Conservation (phyloP, 1,140 invertebrate species). For the Drosophila quadrilineata region DNA sequence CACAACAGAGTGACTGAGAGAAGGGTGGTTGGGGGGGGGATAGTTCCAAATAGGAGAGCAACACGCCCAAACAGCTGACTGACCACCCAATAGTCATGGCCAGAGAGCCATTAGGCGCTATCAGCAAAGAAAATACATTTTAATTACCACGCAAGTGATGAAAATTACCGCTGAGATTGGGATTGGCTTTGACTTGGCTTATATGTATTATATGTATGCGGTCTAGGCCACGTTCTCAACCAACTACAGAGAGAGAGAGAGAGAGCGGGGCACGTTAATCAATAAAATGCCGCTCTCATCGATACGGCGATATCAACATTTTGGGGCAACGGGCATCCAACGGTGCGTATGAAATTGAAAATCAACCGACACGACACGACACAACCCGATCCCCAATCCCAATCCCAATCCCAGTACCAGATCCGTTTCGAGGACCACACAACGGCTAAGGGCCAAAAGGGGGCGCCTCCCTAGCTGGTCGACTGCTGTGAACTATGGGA, state of each 20-base stretch:
- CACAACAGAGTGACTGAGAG: background rate
- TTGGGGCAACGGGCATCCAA: conserved; percentile 58
- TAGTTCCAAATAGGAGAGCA: background rate
- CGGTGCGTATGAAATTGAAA: conserved; percentile 77
- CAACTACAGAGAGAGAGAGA: too few relatives aligned
- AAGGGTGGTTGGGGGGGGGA: background rate
- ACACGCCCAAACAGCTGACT: background rate
- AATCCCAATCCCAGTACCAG: too few relatives aligned
- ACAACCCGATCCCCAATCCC: too few relatives aligned
- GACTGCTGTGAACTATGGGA: background rate
- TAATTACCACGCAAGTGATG: conserved; percentile 67
- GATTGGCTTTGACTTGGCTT: conserved; percentile 1
- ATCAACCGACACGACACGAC: conserved; percentile 47
- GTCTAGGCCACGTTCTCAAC: too few relatives aligned
- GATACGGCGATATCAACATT: too few relatives aligned
- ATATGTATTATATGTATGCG: too few relatives aligned
- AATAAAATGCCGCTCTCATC: conserved; percentile 56
- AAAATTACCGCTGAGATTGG: conserved; percentile 41
- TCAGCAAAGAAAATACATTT: conserved; percentile 69
- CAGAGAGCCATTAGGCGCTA: conserved; percentile 41
- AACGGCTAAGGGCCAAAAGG: conserved; percentile 19
- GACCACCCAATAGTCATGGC: conserved; percentile 57
- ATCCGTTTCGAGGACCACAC: too few relatives aligned
- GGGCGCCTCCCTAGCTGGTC: conserved; percentile 26
- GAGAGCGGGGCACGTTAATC: conserved; percentile 71